Base-by-base conservation (phyloP, 2,113 vertebrate genomes). In the Microcebus griseorufus region DNA sequence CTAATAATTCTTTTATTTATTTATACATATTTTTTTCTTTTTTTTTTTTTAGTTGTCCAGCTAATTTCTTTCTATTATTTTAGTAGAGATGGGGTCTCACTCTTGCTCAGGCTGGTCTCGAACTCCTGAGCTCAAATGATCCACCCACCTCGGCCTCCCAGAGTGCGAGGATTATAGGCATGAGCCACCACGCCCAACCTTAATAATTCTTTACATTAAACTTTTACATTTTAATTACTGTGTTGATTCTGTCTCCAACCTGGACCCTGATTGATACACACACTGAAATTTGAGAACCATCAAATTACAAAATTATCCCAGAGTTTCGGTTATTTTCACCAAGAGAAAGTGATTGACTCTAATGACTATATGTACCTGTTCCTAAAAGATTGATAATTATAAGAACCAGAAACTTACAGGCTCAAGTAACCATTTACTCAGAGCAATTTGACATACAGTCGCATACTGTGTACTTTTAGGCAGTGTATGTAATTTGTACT, bases 241-340 rank as follows among this genome's bases (percentile, higher is more conserved):
- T 88, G 25, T 14, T 83, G 55, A 45, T 53, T 95, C 64, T 69
- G 0, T 88, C 29, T 73, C 55, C 60, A 91, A 67, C 39, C 29
- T 55, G 3, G 62, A 39, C 25, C 65, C 32, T 70, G 62, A 82
- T 3, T 82, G 55, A 82, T 25, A 32, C 3, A 58, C 29, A 79
- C 13, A 60, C 14, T 94, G 69, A 96, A 87, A 90, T 45, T 73
- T 93, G 39, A 79, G 20, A 25, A 58, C 29, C 29, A 73, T 23
- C 45, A 78, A 3, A 83, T 39, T 69, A 90, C 75, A 96, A 67
- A 78, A 94, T 96, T 79, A 94, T 67, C 32, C 10, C 37, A 84
- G 5, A 79, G 39, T 87, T 85, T 78, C 84, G 82, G 39, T 18
- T 87, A 67, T 75, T 80, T 73, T 73, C 34, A 62, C 65, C 65